phyloP scores from a whole-genome alignment of 2,888 invertebrate species.

The Vesta saturnalis region DNA sequence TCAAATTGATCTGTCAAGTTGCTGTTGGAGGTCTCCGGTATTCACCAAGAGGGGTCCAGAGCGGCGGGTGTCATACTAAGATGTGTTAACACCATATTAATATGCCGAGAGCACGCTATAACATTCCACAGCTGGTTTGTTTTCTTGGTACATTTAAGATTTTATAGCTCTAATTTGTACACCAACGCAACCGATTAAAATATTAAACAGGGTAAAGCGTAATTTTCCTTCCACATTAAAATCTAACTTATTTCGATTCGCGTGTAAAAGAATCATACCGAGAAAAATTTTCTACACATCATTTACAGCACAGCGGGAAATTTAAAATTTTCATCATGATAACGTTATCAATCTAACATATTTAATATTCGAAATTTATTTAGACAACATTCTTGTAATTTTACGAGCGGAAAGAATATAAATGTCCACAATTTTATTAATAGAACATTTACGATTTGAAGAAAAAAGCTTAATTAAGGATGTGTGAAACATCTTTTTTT shows the following conservation, averaged over 20 bases:
- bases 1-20: slow-evolving; percentile 40
- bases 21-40: slow-evolving; percentile 35
- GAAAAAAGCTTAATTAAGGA: slow-evolving; percentile 7
- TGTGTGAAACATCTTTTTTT: slow-evolving; percentile 3
- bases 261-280: not conserved
- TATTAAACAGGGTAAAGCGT: slow-evolving; percentile 14
- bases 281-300: not conserved
- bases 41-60: slow-evolving; percentile 33
- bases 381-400: slow-evolving; percentile 19
- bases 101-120: slow-evolving; percentile 33
- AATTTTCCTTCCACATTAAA: slow-evolving; percentile 6
- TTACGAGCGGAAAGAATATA: slow-evolving; percentile 22
- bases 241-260: not conserved
- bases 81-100: slow-evolving; percentile 40
- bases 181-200: slow-evolving; percentile 23
- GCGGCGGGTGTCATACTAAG: slow-evolving; percentile 38
- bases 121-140: slow-evolving; percentile 34
- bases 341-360: slow-evolving; percentile 5
- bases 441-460: slow-evolving; percentile 4
- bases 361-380: not conserved
- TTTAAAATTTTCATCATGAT: slow-evolving; percentile 5
- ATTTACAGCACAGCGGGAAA: slow-evolving; percentile 4
- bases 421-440: slow-evolving; percentile 23
- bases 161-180: slow-evolving; percentile 31
- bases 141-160: slow-evolving; percentile 21